These are phyloP conservation scores for Ptilodon capucinus DNA, from an alignment of 2,888 invertebrate species.

Conservation along the genomic window DNA sequence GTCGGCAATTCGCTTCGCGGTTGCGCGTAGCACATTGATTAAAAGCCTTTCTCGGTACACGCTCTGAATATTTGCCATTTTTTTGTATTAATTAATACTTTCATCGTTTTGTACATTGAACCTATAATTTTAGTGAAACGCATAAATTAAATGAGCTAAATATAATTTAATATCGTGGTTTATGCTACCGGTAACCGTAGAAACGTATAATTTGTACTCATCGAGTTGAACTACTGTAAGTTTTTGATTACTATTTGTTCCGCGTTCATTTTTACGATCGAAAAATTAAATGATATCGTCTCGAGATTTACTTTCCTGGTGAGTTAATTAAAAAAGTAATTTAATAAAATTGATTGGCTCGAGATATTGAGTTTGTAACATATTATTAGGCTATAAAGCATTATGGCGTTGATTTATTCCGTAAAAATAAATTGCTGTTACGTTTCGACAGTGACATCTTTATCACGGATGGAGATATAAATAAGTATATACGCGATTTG, in stretches of 20 bases:
- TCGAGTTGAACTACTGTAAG: slow-evolving; percentile 31
- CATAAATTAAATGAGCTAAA: slow-evolving; percentile 25
- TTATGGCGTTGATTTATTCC: slow-evolving; percentile 30
- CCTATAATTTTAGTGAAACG: slow-evolving; percentile 46
- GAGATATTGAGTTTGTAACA: slow-evolving; percentile 24
- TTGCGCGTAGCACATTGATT: slow-evolving; percentile 53
- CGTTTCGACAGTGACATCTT: slow-evolving; percentile 26
- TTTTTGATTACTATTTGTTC: slow-evolving; percentile 30
- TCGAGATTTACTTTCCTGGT: slow-evolving; percentile 26
- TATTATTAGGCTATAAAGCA: slow-evolving; percentile 33
- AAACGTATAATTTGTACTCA: slow-evolving; percentile 33
- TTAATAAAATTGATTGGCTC: slow-evolving; percentile 35
- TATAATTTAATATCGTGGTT: slow-evolving; percentile 26
- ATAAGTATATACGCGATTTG: too few species aligned
- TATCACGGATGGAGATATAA: neutral
- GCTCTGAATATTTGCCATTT: slow-evolving; percentile 47
- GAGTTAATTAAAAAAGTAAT: slow-evolving; percentile 37
- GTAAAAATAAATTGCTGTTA: slow-evolving; percentile 27
- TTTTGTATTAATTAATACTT: slow-evolving; percentile 49
- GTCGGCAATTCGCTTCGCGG: slow-evolving; percentile 47
- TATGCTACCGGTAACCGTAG: slow-evolving; percentile 13
- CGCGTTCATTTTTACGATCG: slow-evolving; percentile 29
- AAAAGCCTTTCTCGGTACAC: slow-evolving; percentile 50
- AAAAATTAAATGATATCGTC: slow-evolving; percentile 29
- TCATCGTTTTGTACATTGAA: slow-evolving; percentile 43